Conservation (phyloP, 30 jellyfish, hydroid and myxozoan genomes). For the Haliclystus octoradiatus region DNA sequence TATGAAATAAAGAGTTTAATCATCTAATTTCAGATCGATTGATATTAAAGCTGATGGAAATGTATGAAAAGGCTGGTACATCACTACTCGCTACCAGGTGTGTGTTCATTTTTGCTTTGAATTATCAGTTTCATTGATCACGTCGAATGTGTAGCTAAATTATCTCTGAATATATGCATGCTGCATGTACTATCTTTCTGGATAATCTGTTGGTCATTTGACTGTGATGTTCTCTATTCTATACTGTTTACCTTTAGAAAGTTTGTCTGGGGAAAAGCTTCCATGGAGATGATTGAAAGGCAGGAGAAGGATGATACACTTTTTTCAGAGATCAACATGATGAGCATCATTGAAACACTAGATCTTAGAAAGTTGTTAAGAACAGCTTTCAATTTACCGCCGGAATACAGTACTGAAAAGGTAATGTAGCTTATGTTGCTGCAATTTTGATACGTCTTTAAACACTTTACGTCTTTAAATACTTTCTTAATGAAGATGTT, state of each 20-base stretch:
- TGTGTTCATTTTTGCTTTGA: neutral
- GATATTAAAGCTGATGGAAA: neutral
- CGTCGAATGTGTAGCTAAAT: too few species aligned
- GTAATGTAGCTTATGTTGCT: too few species aligned
- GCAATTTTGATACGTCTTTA: too few species aligned
- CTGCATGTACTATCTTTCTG: too few species aligned
- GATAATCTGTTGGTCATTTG: too few species aligned
- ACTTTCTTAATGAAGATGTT: too few species aligned
- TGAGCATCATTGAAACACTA: neutral
- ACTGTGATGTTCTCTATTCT: too few species aligned
- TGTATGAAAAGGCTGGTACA: neutral
- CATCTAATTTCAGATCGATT: neutral
- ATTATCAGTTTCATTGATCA: too few species aligned
- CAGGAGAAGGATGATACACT: neutral
- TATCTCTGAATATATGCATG: too few species aligned
- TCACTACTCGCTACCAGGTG: neutral
- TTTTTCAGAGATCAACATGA: neutral
- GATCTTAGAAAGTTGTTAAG: neutral
- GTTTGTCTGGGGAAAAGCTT: neutral
- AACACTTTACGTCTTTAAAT: too few species aligned
- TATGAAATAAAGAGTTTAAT: too few species aligned
- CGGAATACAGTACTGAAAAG: neutral
- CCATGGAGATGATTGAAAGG: neutral
- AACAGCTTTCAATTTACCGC: neutral
- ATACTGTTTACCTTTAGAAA: neutral